Conservation (phyloP, 2,113 vertebrate species). For the Turnix velox region DNA sequence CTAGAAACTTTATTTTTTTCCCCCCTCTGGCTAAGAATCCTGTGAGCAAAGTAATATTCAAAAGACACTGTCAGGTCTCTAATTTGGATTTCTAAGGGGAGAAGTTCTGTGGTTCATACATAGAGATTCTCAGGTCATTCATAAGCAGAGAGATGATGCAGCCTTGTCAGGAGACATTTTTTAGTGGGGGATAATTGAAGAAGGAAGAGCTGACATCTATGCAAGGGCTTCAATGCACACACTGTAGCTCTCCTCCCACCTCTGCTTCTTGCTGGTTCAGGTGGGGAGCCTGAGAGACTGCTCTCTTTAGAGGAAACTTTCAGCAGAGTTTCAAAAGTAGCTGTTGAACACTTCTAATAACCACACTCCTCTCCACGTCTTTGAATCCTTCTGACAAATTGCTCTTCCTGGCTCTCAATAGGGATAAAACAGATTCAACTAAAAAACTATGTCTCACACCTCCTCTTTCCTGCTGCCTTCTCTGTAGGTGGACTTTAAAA, state of each 20-base stretch:
- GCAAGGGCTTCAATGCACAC: rapidly evolving
- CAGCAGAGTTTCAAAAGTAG: not conserved
- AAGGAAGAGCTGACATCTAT: not conserved
- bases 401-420: not conserved
- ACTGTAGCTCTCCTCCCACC: not conserved
- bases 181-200: not conserved
- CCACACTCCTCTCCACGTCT: not conserved
- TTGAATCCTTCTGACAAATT: not conserved
- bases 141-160: not conserved
- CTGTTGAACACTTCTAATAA: not conserved
- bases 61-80: not conserved
- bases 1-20: not conserved
- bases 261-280: not conserved
- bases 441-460: not conserved
- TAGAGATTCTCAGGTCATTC: not conserved
- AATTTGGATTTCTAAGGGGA: not conserved
- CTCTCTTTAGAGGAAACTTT: not conserved
- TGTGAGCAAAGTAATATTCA: not conserved
- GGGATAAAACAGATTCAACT: not conserved
- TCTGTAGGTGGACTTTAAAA: not conserved
- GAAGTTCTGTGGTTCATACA: not conserved
- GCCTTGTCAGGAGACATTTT: not conserved
- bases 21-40: not conserved
- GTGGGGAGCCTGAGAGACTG: not conserved
- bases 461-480: not conserved